These are phyloP conservation scores for Polymixis flavicincta DNA, from an alignment of 2,888 invertebrate species.

Conservation along the genomic window DNA sequence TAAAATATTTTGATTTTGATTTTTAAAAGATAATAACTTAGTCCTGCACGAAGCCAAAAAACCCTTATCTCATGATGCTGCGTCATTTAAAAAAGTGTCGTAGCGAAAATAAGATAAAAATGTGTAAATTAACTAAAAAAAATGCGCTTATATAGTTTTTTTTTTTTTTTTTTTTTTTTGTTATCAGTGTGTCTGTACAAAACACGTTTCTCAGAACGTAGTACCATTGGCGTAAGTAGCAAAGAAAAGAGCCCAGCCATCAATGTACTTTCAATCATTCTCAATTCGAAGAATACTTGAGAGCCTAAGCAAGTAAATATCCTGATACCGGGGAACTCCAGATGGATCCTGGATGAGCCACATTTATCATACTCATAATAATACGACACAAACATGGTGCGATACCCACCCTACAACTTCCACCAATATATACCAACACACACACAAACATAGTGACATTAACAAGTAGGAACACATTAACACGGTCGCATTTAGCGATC, in stretches of 20 bases:
- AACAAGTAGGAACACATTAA: conserved; percentile 49
- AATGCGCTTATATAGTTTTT: no score
- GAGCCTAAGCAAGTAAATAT: neutral
- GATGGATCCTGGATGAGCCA: neutral
- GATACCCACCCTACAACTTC: neutral
- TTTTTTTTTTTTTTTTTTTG: no score
- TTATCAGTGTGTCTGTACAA: no score
- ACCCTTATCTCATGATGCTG: no score
- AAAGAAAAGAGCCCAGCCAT: neutral
- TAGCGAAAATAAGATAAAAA: no score
- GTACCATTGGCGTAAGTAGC: neutral
- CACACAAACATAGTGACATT: conserved; percentile 14
- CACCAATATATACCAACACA: neutral
- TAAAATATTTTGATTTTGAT: no score
- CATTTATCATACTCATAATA: neutral
- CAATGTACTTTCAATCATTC: neutral
- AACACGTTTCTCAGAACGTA: neutral
- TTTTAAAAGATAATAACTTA: no score
- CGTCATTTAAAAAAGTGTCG: no score
- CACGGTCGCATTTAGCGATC: conserved; percentile 51
- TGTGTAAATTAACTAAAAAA: no score
- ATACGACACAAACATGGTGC: neutral
- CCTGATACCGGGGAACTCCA: neutral
- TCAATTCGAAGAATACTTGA: neutral
- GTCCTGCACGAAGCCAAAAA: no score